Evolutionary conservation across 2,113 vertebrate genomes (phyloP).

Genomic region (Paedocypris sp.): DNA sequence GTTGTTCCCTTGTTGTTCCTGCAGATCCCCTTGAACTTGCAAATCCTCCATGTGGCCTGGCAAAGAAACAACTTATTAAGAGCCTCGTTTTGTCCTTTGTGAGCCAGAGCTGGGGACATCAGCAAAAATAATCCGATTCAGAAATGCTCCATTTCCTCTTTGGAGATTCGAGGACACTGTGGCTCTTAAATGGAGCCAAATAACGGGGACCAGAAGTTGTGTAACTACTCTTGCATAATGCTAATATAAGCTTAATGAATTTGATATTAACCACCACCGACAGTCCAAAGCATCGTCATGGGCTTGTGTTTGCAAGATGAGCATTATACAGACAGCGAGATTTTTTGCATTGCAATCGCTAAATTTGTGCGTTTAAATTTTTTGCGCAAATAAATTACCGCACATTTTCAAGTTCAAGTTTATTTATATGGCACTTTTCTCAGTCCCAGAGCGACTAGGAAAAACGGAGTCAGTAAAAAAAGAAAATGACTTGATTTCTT

Average conservation of each 20-base stretch:
- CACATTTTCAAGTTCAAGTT: no score
- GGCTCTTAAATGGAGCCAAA: slow-evolving; percentile 8
- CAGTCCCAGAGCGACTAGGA: no score
- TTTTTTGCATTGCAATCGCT: no score
- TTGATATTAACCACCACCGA: not conserved
- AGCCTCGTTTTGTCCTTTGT: not conserved
- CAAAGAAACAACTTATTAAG: not conserved
- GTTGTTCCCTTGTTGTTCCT: slow-evolving; percentile 12
- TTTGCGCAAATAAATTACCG: no score
- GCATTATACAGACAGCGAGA: no score
- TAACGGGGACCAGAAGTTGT: slow-evolving; percentile 1
- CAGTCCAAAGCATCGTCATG: not conserved
- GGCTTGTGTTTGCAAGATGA: not conserved
- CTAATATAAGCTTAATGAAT: not conserved
- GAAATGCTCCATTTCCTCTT: slow-evolving; percentile 20
- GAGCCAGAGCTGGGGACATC: not conserved
- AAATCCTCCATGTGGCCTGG: slow-evolving; percentile 15
- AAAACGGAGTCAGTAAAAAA: no score
- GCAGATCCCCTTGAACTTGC: not conserved
- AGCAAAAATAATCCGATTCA: slow-evolving; percentile 18
- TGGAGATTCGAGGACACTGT: slow-evolving; percentile 10
- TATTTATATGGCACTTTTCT: no score
- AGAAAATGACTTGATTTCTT: no score
- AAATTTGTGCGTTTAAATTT: no score
- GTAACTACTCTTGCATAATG: slow-evolving; percentile 17